These are phyloP conservation scores for Sminthopsis crassicaudata DNA, from an alignment of 2,113 vertebrate species.

Conservation along the genomic window DNA sequence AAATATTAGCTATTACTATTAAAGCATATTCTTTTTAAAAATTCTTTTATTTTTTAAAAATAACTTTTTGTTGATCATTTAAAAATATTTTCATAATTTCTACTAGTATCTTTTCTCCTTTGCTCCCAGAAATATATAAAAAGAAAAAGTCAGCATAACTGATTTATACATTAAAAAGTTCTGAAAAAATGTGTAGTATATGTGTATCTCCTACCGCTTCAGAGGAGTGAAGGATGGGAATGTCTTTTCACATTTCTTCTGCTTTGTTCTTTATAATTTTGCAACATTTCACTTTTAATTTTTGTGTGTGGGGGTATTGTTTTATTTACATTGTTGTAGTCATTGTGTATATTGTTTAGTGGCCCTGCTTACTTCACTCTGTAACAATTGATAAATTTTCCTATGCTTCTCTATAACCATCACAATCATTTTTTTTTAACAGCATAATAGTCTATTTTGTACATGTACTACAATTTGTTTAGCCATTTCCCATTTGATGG, in stretches of 20 bases:
- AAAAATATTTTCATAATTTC: neutral
- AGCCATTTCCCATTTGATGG: neutral
- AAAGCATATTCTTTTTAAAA: neutral
- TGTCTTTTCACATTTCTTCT: neutral
- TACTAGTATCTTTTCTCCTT: neutral
- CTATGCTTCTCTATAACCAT: neutral
- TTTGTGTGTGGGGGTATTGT: neutral
- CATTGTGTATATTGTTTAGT: neutral
- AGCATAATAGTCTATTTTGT: neutral
- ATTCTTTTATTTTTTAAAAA: neutral
- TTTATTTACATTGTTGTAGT: neutral
- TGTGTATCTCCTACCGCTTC: neutral
- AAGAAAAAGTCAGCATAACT: neutral
- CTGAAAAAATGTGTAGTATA: neutral
- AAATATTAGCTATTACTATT: neutral
- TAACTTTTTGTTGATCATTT: neutral
- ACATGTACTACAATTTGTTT: neutral
- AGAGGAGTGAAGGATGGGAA: neutral
- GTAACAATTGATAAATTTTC: neutral
- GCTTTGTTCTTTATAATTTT: neutral
- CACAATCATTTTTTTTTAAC: neutral
- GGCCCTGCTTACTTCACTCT: neutral
- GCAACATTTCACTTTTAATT: neutral
- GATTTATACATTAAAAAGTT: neutral
- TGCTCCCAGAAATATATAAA: neutral